phyloP scores from a whole-genome alignment of 2,888 invertebrate genomes.

The Rhingia campestris region DNA sequence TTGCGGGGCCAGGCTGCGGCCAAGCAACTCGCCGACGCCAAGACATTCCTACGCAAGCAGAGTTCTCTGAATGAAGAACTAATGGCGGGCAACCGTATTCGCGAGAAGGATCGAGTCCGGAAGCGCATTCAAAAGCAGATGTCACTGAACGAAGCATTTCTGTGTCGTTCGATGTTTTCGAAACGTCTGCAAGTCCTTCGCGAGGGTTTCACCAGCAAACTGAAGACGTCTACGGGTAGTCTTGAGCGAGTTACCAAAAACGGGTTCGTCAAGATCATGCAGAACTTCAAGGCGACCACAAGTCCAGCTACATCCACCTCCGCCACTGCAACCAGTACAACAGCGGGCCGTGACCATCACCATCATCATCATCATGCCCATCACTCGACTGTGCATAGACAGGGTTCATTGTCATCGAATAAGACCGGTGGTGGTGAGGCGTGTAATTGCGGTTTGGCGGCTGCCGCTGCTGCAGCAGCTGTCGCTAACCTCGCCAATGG shows the following conservation, averaged over 20 bases:
- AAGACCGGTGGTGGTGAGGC: conserved; percentile 26
- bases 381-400: conserved; percentile 73
- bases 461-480: conserved; percentile 74
- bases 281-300: conserved; percentile 88
- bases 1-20: conserved; percentile 32
- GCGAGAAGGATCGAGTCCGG: conserved; percentile 91
- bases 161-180: conserved; percentile 84
- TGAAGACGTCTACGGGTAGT: conserved; percentile 92
- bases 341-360: conserved; percentile 51
- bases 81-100: conserved; percentile 92
- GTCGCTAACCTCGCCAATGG: conserved; percentile 77
- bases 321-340: conserved; percentile 77
- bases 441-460: conserved; percentile 76
- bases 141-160: conserved; percentile 93
- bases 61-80: conserved; percentile 94
- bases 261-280: conserved; percentile 92
- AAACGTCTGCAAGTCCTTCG: conserved; percentile 82
- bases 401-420: conserved; percentile 64
- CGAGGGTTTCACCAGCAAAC: conserved; percentile 90
- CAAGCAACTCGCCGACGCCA: conserved; percentile 74
- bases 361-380: conserved; percentile 73
- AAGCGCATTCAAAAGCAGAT: conserved; percentile 95
- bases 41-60: conserved; percentile 86
- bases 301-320: conserved; percentile 80
- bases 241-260: conserved; percentile 92